Evolutionary conservation across 2,888 invertebrate genomes (phyloP), one percentile per base, ranked within the genome.

Genomic region (Corbicula japonica): DNA sequence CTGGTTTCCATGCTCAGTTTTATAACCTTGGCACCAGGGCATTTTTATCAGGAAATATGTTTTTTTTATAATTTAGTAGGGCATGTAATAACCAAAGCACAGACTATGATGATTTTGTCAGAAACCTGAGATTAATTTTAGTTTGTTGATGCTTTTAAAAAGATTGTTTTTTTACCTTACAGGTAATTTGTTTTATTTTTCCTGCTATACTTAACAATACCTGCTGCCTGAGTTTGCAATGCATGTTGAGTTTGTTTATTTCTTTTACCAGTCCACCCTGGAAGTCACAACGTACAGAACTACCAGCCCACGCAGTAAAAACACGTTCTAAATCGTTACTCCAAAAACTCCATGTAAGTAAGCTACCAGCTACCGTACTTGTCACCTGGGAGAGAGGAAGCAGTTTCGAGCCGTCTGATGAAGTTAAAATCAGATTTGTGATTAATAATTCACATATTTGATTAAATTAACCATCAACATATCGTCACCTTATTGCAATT

Each of bases 211-310:
- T 56, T 38, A 12, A 8, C 15, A 12, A 12, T 56, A 34, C 32
- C 56, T 35, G 21, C 21, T 56, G 35, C 56, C 35, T 56, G 38
- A 44, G 52, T 66, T 50, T 52, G 52, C 54, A 52, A 54, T 54
- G 66, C 66, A 66, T 66, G 66, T 58, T 74, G 73, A 74, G 69
- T 76, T 76, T 79, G 61, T 79, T 71, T 79, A 65, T 79, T 75
- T 79, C 75, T 79, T 75, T 79, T 79, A 68, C 72, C 82, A 82
- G 82, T 82, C 78, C 82, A 76, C 44, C 63, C 68, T 26, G 76
- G 78, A 69, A 76, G 78, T 30, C 82, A 77, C 69, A 77, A 75
- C 56, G 71, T 81, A 34, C 77, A 71, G 78, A 74, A 62, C 44
- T 78, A 78, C 62, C 82, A 75, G 73, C 78, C 72, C 60, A 54